A percentile compares a stretch with the other conserved stretches of the same genome.
Evolutionary conservation across 2,797 vertebrate genomes (phyloP).

Genomic region (Micrastur ruficollis): DNA sequence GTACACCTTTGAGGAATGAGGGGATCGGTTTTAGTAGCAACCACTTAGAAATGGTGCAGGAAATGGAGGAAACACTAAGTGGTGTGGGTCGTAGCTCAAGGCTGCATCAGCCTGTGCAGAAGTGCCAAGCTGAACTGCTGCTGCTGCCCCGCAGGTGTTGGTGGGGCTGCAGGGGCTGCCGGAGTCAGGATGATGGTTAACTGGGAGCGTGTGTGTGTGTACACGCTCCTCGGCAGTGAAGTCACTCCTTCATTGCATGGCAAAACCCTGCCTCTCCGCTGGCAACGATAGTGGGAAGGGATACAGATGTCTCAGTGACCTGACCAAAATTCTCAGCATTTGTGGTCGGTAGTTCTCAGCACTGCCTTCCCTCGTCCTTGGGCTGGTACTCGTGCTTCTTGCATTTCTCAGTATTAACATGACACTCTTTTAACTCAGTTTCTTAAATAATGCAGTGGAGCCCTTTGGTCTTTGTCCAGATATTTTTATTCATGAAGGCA

Average conservation of each 20-base stretch:
- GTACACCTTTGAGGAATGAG: neutral
- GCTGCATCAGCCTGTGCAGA: neutral
- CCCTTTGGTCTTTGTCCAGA: neutral
- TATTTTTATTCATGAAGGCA: neutral
- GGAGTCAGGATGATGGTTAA: neutral
- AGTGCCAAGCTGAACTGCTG: neutral
- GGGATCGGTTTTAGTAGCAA: neutral
- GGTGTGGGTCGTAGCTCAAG: neutral
- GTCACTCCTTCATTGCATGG: neutral
- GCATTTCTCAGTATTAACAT: neutral
- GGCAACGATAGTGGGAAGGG: neutral
- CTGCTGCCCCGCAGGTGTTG: neutral
- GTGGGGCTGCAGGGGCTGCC: fast-evolving
- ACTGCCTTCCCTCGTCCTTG: neutral
- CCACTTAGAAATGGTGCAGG: neutral
- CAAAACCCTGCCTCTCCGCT: neutral
- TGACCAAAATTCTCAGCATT: neutral
- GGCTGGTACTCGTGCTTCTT: neutral
- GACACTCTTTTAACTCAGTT: neutral
- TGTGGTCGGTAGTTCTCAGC: fast-evolving
- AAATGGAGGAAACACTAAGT: neutral
- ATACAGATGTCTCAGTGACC: neutral
- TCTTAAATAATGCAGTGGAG: neutral
- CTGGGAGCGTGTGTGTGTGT: fast-evolving
- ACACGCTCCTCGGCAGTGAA: fast-evolving